These are phyloP conservation scores for Triops cancriformis DNA, from an alignment of 1,140 invertebrate genomes.

Conservation along the genomic window DNA sequence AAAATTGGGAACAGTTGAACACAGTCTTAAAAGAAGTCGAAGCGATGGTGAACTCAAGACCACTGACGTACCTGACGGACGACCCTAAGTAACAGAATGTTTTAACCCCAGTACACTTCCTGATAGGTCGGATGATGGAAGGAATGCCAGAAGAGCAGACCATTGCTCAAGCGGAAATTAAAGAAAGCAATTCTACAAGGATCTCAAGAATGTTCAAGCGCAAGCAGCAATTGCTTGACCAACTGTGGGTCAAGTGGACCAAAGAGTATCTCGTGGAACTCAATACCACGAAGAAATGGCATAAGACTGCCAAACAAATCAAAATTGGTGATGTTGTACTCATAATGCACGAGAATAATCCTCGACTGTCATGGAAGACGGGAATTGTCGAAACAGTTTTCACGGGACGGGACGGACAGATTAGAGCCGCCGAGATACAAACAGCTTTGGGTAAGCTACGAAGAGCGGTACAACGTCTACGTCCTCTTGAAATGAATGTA, in stretches of 20 bases:
- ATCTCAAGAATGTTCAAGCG: neutral
- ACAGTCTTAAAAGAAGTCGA: slow-evolving; percentile 12
- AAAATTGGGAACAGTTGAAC: slow-evolving; percentile 1
- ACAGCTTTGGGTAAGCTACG: neutral
- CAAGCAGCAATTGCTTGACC: neutral
- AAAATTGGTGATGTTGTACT: neutral
- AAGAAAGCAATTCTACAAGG: neutral
- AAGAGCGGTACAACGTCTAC: neutral
- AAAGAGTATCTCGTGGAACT: neutral
- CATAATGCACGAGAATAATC: neutral
- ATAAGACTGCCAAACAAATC: neutral
- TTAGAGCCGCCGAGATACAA: neutral
- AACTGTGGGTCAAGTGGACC: neutral
- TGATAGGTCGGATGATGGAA: too few species aligned
- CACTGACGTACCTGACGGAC: neutral
- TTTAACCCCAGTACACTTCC: too few species aligned
- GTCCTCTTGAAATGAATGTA: neutral
- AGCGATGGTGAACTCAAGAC: slow-evolving; percentile 21
- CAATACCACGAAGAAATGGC: neutral
- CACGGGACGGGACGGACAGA: neutral
- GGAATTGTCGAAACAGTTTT: neutral
- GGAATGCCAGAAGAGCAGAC: neutral
- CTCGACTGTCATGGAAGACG: neutral
- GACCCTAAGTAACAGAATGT: too few species aligned
- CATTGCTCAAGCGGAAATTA: neutral